phyloP scores from a whole-genome alignment of 2,888 invertebrate genomes.

The Torymus auratus region DNA sequence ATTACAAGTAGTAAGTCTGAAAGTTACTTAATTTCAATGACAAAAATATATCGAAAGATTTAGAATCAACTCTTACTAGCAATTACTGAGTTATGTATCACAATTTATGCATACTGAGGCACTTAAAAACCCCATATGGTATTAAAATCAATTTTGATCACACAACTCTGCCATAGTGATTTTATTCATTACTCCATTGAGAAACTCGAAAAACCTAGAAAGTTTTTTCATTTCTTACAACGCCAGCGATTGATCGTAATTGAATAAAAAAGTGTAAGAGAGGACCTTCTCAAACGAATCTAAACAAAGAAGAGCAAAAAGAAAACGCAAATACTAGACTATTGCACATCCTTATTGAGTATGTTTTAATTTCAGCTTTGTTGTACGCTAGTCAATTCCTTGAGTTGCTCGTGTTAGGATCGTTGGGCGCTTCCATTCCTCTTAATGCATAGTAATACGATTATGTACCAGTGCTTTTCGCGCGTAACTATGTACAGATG shows the following conservation, averaged over 20 bases:
- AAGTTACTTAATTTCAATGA: slow-evolving; percentile 28
- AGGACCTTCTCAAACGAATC: slow-evolving; percentile 24
- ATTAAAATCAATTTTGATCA: slow-evolving; percentile 41
- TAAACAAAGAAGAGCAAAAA: slow-evolving; percentile 29
- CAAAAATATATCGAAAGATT: slow-evolving; percentile 44
- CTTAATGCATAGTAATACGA: slow-evolving; percentile 70
- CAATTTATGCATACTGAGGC: slow-evolving; percentile 49
- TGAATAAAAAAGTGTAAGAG: slow-evolving; percentile 30
- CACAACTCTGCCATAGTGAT: slow-evolving; percentile 32
- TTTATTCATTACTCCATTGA: slow-evolving; percentile 10
- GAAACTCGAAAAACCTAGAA: slow-evolving; percentile 22
- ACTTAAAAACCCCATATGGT: slow-evolving; percentile 38
- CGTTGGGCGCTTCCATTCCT: slow-evolving; percentile 56
- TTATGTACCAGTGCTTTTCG: slow-evolving; percentile 68
- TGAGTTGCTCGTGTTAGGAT: slow-evolving; percentile 56
- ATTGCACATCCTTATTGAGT: slow-evolving; percentile 66
- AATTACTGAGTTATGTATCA: slow-evolving; percentile 47
- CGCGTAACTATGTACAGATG: slow-evolving; percentile 66
- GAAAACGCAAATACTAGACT: slow-evolving; percentile 59
- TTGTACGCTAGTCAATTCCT: slow-evolving; percentile 63
- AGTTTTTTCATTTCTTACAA: slow-evolving; percentile 26
- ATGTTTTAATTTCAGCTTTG: slow-evolving; percentile 49
- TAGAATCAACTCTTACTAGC: slow-evolving; percentile 36
- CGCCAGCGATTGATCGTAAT: background rate
- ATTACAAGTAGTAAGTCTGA: background rate